Conservation (phyloP, 2,888 invertebrate species). For the Scelioninae gen. 1 region DNA sequence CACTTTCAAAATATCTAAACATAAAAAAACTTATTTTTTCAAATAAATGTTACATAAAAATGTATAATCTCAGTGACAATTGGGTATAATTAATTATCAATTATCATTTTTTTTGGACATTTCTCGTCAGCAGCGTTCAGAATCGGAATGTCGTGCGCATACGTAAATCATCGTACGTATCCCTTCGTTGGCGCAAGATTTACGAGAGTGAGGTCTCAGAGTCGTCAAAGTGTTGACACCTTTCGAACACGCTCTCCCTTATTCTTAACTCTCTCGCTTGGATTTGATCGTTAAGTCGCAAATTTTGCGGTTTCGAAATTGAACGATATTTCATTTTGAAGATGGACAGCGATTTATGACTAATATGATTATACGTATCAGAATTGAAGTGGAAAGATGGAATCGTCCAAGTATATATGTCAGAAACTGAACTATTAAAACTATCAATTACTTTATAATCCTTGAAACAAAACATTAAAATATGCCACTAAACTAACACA, state of each 20-base stretch:
- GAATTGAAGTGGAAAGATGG: conserved; percentile 8
- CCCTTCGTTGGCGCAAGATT: conserved; percentile 66
- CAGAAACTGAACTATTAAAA: not conserved
- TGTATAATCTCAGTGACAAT: too few species aligned
- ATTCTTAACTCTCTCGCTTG: conserved; percentile 19
- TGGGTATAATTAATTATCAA: not conserved
- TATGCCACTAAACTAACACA: too few species aligned
- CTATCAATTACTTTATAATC: too few species aligned
- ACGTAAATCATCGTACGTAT: conserved; percentile 58
- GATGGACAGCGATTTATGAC: conserved; percentile 48
- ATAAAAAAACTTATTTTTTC: too few species aligned
- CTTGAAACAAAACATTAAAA: too few species aligned
- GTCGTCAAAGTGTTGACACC: conserved; percentile 69
- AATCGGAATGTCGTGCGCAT: conserved; percentile 47
- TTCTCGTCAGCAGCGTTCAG: conserved; percentile 21
- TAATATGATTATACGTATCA: conserved; percentile 33
- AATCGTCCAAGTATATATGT: not conserved
- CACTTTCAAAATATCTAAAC: too few species aligned
- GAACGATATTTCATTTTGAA: conserved; percentile 49
- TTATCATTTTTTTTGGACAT: not conserved
- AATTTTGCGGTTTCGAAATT: conserved; percentile 48
- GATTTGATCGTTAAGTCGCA: conserved; percentile 54
- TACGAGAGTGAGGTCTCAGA: conserved; percentile 64
- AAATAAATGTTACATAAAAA: too few species aligned
- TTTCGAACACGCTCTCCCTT: conserved; percentile 42